A percentile compares a stretch with the other conserved stretches of the same genome.
phyloP scores from a whole-genome alignment of 2,797 vertebrate species.

The Falco peregrinus region DNA sequence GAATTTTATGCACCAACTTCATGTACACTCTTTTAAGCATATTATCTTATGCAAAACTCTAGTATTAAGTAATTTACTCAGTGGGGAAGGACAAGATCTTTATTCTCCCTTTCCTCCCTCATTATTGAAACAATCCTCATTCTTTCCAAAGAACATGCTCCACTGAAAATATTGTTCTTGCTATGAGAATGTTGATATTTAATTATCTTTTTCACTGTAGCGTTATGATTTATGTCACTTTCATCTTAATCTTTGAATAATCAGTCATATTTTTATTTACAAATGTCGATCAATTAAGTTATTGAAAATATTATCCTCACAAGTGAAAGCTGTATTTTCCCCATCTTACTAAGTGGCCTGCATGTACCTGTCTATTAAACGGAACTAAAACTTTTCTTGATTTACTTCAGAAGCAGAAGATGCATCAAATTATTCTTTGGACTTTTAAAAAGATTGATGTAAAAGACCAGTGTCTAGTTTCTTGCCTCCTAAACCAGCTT shows the following conservation, averaged over 20 bases:
- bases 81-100: background rate
- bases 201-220: background rate
- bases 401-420: background rate
- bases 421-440: background rate
- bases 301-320: background rate
- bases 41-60: background rate
- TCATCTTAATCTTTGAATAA: background rate
- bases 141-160: background rate
- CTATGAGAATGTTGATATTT: background rate
- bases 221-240: background rate
- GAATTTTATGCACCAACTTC: background rate
- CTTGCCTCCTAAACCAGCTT: background rate
- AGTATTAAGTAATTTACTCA: background rate
- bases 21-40: background rate
- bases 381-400: background rate
- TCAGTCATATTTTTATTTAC: background rate
- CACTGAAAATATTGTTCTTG: background rate
- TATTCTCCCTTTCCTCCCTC: background rate
- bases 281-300: background rate
- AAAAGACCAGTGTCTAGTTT: background rate
- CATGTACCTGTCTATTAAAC: background rate
- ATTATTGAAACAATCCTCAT: background rate
- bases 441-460: background rate
- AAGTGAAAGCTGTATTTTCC: background rate
- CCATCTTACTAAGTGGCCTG: background rate